A percentile compares a stretch with the other conserved stretches of the same genome.
Evolutionary conservation across 2,888 invertebrate species (phyloP).

Genomic region (Alentia gelatinosa): DNA sequence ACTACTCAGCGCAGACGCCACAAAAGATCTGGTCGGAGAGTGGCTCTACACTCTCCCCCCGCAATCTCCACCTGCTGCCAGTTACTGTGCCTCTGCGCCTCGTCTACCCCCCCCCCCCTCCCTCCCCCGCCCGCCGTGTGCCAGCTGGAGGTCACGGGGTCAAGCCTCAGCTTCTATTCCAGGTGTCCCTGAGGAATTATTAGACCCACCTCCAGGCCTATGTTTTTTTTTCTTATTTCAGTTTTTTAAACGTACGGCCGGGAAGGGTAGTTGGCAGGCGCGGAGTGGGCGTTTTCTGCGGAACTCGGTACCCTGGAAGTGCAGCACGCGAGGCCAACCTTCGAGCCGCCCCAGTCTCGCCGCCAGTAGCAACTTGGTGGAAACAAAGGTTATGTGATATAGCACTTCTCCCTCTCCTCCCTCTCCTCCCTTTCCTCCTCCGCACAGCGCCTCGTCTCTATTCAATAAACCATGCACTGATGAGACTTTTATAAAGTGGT

Average conservation of each 20-base stretch:
- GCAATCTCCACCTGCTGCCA: too few relatives aligned
- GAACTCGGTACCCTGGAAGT: neutral
- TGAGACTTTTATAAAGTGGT: slow-evolving; percentile 4
- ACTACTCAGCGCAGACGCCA: too few relatives aligned
- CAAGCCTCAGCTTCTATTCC: neutral
- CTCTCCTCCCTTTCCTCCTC: too few relatives aligned
- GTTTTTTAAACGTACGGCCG: too few relatives aligned
- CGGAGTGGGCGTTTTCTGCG: neutral
- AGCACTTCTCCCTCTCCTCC: neutral
- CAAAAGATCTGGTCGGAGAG: too few relatives aligned
- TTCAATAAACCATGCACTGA: neutral
- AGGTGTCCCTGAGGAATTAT: neutral
- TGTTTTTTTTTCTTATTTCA: neutral
- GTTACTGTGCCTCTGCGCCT: too few relatives aligned
- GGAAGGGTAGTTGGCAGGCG: neutral
- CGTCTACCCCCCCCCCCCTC: neutral
- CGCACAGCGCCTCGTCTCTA: neutral
- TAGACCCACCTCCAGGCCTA: neutral
- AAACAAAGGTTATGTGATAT: neutral
- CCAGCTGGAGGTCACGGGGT: neutral
- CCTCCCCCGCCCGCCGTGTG: neutral
- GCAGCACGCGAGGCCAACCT: neutral
- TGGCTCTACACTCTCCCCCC: too few relatives aligned
- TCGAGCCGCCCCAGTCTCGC: neutral
- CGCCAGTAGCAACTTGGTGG: too few relatives aligned